Base-by-base conservation (phyloP, 92 coral and sea anemone species). In the Isaurus tuberculatus region DNA sequence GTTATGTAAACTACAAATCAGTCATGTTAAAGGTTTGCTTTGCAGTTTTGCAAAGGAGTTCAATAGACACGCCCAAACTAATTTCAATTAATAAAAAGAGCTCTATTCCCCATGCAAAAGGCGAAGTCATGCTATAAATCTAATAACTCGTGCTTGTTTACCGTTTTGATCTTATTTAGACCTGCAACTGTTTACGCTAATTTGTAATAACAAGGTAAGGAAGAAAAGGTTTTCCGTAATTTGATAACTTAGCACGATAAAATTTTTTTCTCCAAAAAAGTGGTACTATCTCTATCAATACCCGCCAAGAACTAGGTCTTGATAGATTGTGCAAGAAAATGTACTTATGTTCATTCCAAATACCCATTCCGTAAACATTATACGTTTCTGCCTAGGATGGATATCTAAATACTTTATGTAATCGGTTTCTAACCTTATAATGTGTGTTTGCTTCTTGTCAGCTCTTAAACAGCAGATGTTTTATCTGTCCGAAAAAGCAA, bases 401-500 rank as follows among this genome's bases (percentile, higher is more conserved):
- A 4, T 40, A 9, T 40, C 1, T 46, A 11, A 11, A 2, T 0
- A 46, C 53, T 46, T 46, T 8, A 9, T 28, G 37, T 40, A 29
- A 3, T 28, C 10, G 0, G 10, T 33, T 2, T 33, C 19, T 69
- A 27, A 69, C 29, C 34, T 73, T 14, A 16, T 19, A 17, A 19
- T 8, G 15, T 15, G 22, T 55, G 32, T 14, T 49, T 72, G 5
- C 11, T 40, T 1, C 30, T 32, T 27, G 8, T n/a, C 33, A 77
- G 82, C 43, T 77, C 7, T 77, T 23, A 37, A 34, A n/a, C 75
- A 58, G 70, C 75, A 71, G 75, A 91, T 94, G 98, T 75, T 94
- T 55, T 77, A 77, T 70, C 86, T 94, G 67, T 89, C 94, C 10
- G 95, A 91, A 68, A 88, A 91, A 70, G 98, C 95, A 53, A 91